Conservation (phyloP, 2,888 invertebrate species). For the Selenia dentaria region DNA sequence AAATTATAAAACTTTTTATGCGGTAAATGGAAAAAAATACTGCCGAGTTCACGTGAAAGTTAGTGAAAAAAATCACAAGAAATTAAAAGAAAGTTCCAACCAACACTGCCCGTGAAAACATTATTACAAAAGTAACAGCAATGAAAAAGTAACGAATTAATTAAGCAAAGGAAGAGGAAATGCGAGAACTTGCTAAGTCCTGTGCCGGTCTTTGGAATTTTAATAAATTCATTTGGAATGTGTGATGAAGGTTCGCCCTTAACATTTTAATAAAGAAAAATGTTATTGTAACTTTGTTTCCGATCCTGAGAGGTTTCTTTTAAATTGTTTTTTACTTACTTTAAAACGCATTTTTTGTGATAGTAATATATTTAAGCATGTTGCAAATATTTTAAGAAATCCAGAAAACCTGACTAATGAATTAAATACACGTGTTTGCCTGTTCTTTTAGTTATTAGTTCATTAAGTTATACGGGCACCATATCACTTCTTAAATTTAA, state of each 20-base stretch:
- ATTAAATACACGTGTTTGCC: too few species aligned
- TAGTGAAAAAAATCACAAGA: neutral
- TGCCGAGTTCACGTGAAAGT: too few species aligned
- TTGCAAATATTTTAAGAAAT: too few species aligned
- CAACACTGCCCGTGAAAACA: slow-evolving; percentile 10
- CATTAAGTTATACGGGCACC: too few species aligned
- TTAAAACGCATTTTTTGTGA: too few species aligned
- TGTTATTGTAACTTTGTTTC: slow-evolving; percentile 21
- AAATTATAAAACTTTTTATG: too few species aligned
- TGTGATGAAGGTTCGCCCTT: slow-evolving; percentile 25
- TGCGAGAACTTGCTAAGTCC: slow-evolving; percentile 20
- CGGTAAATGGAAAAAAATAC: too few species aligned
- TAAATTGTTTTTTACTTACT: slow-evolving; percentile 10
- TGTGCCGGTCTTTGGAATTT: slow-evolving; percentile 28
- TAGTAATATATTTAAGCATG: too few species aligned
- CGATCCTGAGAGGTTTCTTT: slow-evolving; percentile 6
- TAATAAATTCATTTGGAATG: slow-evolving; percentile 33
- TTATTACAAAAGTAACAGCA: slow-evolving; percentile 25
- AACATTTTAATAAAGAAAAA: slow-evolving; percentile 26
- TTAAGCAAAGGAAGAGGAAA: slow-evolving; percentile 22
- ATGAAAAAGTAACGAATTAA: slow-evolving; percentile 25
- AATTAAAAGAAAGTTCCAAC: neutral
- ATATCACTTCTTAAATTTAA: too few species aligned
- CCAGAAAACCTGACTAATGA: too few species aligned
- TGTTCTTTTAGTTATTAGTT: too few species aligned